phyloP scores from a whole-genome alignment of 2,797 vertebrate species.

The Acropternis orthonyx region DNA sequence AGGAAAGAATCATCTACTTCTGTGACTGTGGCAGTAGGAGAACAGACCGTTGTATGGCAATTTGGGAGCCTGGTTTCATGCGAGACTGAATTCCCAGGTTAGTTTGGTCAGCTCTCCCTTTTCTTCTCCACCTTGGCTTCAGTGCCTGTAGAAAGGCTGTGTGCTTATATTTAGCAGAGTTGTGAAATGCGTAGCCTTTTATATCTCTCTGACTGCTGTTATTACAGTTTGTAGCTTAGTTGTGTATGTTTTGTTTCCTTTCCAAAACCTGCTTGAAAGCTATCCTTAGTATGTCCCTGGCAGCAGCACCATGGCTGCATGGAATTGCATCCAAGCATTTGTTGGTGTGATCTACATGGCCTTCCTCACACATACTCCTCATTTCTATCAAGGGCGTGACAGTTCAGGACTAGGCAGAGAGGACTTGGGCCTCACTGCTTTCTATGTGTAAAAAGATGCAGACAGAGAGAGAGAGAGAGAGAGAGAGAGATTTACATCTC shows the following conservation, averaged over 20 bases:
- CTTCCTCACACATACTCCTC: fast-evolving
- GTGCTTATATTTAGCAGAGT: neutral
- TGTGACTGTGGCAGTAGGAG: neutral
- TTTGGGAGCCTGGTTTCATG: neutral
- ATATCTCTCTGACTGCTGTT: neutral
- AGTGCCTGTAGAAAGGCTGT: neutral
- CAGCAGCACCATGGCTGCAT: neutral
- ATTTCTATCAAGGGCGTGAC: neutral
- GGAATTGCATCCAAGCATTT: neutral
- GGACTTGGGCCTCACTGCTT: fast-evolving
- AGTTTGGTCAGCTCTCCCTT: neutral
- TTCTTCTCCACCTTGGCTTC: neutral
- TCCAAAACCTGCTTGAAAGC: neutral
- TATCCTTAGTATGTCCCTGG: neutral
- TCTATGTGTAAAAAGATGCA: neutral
- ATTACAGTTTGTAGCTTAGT: neutral
- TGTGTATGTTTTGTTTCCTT: neutral
- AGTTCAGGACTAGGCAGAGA: neutral
- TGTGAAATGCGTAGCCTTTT: neutral
- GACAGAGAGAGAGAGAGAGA: neutral
- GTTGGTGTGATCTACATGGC: neutral
- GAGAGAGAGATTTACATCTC: neutral
- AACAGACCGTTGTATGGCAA: neutral
- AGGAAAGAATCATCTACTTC: neutral
- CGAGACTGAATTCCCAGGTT: neutral